phyloP scores from a whole-genome alignment of 2,888 invertebrate genomes.

The Polymixis flavicincta region DNA sequence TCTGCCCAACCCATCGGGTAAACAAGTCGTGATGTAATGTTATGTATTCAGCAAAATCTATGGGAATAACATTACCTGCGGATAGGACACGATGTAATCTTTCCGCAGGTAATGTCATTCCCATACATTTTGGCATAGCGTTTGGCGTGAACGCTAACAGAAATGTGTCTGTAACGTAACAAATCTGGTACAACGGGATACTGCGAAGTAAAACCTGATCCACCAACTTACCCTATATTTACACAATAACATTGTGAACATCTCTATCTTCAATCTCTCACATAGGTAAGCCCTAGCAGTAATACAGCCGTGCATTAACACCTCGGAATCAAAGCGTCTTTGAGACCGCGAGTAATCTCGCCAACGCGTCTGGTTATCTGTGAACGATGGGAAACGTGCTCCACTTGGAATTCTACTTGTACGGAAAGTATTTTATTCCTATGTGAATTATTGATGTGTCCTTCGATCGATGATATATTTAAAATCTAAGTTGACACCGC shows the following conservation, averaged over 20 bases:
- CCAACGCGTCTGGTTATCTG: slow-evolving; percentile 62
- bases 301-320: slow-evolving; percentile 81
- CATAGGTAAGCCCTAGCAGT: slow-evolving; percentile 57
- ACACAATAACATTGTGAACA: slow-evolving; percentile 24
- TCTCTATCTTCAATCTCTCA: slow-evolving; percentile 49
- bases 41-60: too few relatives aligned
- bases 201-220: background rate
- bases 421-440: background rate
- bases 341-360: slow-evolving; percentile 82
- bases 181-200: background rate
- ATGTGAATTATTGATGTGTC: background rate
- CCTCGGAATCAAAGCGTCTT: slow-evolving; percentile 84
- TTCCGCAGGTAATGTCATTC: too few relatives aligned
- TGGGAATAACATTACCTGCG: too few relatives aligned
- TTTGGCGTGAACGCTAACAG: too few relatives aligned
- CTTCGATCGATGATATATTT: background rate
- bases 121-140: too few relatives aligned
- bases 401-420: slow-evolving; percentile 64
- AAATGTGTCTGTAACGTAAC: too few relatives aligned
- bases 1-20: too few relatives aligned
- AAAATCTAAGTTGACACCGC: background rate
- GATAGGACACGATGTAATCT: too few relatives aligned
- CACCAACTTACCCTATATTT: background rate
- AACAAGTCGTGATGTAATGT: too few relatives aligned
- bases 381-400: slow-evolving; percentile 68